Evolutionary conservation across 2,888 invertebrate species (phyloP), one percentile per base, ranked within the genome.

Genomic region (Autographa gamma): DNA sequence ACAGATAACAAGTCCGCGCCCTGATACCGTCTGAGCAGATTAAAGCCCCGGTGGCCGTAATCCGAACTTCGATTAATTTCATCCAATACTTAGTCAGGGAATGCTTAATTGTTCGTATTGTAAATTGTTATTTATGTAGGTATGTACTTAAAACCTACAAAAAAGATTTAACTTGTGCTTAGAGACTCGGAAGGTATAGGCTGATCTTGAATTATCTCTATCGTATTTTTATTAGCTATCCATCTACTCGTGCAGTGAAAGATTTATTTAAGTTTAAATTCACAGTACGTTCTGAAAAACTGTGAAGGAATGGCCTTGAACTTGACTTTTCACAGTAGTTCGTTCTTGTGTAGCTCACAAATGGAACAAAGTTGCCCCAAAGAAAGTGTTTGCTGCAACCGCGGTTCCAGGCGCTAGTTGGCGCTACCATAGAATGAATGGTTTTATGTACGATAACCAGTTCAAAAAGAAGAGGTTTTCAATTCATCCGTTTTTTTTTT

Each of bases 1-100:
- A 93, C 96, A 96, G 96, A 96, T 96, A 96, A 95, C 95, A 94
- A 95, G 93, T 95, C 95, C 93, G 91, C 94, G 94, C 93, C 91
- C 93, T 90, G 94, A 95, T 95, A 94, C 92, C 92, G 91, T 91
- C 92, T 92, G 90, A 90, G 90, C 92, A 95, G 95, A 95, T 95
- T 95, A 95, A 91, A 92, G 91, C 93, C 92, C 90, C 89, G 89
- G 90, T 92, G 90, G 90, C 90, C 90, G 91, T 95, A 95, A 95
- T 93, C 95, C 94, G 89, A 91, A 93, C 93, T 95, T 95, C 95
- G 95, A 95, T 95, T 95, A 95, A 95, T 95, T 95, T 95, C 93
- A 93, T 93, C 94, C 94, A 94, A 95, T 95, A 94, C 92, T 92
- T 91, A 91, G 90, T 91, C 85, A 86, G 89, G 89, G 91, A 90